phyloP scores from a whole-genome alignment of 2,113 vertebrate genomes.

The Malurus alboscapulatus region DNA sequence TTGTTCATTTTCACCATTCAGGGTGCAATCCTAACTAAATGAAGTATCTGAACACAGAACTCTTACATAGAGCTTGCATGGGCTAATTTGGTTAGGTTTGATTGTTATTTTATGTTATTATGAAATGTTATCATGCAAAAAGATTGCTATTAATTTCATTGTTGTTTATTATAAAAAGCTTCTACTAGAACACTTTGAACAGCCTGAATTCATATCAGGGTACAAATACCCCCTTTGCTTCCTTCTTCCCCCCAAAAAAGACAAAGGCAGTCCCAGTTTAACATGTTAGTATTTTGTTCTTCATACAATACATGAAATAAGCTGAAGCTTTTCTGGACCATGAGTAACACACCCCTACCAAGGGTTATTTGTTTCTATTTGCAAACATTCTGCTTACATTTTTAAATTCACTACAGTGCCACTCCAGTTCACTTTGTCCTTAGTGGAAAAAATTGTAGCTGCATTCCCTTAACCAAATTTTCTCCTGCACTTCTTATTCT shows the following conservation, averaged over 20 bases:
- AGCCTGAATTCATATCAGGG: neutral
- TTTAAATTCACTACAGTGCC: neutral
- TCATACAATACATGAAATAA: neutral
- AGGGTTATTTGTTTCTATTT: neutral
- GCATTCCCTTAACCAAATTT: neutral
- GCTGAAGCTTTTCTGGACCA: neutral
- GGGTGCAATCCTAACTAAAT: neutral
- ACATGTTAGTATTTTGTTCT: neutral
- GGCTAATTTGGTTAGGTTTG: neutral
- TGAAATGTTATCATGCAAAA: neutral
- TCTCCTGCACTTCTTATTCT: neutral
- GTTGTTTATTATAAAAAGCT: neutral
- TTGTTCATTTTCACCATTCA: neutral
- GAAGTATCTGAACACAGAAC: neutral
- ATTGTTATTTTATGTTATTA: neutral
- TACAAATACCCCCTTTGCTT: neutral
- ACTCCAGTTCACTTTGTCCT: neutral
- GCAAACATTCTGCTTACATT: neutral
- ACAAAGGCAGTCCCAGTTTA: neutral
- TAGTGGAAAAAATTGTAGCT: accelerated
- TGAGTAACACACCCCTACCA: neutral
- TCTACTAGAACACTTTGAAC: neutral
- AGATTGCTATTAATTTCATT: neutral
- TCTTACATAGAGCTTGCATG: neutral
- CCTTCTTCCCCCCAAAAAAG: neutral